Evolutionary conservation across 2,888 invertebrate genomes (phyloP), one percentile per base, ranked within the genome.

Genomic region (Ormyrus labotus): DNA sequence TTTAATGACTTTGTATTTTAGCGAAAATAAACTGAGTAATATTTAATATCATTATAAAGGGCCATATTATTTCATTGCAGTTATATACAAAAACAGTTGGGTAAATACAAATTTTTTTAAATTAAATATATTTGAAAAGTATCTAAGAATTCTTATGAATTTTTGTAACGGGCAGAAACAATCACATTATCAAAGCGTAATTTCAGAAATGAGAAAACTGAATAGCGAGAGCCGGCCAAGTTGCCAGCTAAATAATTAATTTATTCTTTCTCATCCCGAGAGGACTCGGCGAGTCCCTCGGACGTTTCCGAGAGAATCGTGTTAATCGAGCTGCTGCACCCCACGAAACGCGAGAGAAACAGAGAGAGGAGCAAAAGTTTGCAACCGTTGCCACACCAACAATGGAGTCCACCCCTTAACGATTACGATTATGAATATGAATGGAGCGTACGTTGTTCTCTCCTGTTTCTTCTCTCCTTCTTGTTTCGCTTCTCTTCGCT

Each of bases 371-470:
- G 78, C 72, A 63, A 82, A 81, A 82, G 81, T 82, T 81, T 74
- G 81, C 81, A 70, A 78, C 81, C 73, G 75, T 78, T 71, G 67
- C 78, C 65, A 2, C 67, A 76, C 83, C 83, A 84, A 85, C 84
- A 82, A 82, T 74, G 79, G 72, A 78, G 73, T 76, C 79, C 80
- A 81, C 81, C 75, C 75, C 76, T 81, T 83, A 81, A 84, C 84
- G 84, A 84, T 84, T 83, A 83, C 83, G 82, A 81, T 84, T 85
- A 84, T 82, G 81, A 83, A 84, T 85, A 84, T 82, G 79, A 83
- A 84, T 83, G 75, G 75, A 78, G 72, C 51, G 75, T 47, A 64
- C 81, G 57, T 48, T 65, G 67, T 64, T 67, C 71, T 70, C 70
- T 75, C 76, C 65, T 50, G 60, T 53, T 68, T 61, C 78, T 77